phyloP scores from a whole-genome alignment of 2,888 invertebrate genomes.

The Alsophila aescularia region DNA sequence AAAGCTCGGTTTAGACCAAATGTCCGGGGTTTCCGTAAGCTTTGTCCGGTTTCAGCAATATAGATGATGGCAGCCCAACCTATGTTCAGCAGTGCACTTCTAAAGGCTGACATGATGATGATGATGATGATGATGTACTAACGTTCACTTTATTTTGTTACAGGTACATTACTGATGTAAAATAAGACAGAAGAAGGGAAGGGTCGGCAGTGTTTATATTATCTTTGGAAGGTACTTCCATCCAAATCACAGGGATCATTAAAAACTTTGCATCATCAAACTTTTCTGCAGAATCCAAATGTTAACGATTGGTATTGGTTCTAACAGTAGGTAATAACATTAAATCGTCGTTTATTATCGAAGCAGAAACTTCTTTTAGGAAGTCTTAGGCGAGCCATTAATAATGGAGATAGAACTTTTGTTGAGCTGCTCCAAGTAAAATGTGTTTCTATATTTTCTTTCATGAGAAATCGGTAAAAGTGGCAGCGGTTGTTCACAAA shows the following conservation, averaged over 20 bases:
- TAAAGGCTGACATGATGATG: too few relatives aligned
- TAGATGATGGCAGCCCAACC: too few relatives aligned
- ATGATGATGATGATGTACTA: too few relatives aligned
- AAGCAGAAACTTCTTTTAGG: constrained; percentile 42
- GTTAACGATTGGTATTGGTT: constrained; percentile 22
- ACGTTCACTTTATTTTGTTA: constrained; percentile 22
- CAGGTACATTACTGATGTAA: constrained; percentile 27
- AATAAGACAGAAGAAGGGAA: too few relatives aligned
- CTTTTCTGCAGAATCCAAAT: constrained; percentile 8
- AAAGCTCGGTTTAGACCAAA: too few relatives aligned
- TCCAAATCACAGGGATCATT: neutral
- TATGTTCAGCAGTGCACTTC: too few relatives aligned
- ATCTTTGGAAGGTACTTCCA: neutral
- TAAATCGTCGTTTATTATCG: constrained; percentile 40
- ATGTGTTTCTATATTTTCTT: neutral
- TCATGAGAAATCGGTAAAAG: neutral
- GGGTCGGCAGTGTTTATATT: too few relatives aligned
- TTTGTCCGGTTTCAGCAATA: too few relatives aligned
- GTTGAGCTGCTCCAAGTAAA: neutral
- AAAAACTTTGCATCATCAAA: constrained; percentile 2
- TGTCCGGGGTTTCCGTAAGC: too few relatives aligned
- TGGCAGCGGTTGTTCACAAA: too few relatives aligned
- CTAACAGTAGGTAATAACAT: constrained; percentile 34
- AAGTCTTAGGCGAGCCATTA: constrained; percentile 46
- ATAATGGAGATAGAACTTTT: constrained; percentile 41